Evolutionary conservation across 2,797 vertebrate genomes (phyloP).

Genomic region (Lacerta bilineata): DNA sequence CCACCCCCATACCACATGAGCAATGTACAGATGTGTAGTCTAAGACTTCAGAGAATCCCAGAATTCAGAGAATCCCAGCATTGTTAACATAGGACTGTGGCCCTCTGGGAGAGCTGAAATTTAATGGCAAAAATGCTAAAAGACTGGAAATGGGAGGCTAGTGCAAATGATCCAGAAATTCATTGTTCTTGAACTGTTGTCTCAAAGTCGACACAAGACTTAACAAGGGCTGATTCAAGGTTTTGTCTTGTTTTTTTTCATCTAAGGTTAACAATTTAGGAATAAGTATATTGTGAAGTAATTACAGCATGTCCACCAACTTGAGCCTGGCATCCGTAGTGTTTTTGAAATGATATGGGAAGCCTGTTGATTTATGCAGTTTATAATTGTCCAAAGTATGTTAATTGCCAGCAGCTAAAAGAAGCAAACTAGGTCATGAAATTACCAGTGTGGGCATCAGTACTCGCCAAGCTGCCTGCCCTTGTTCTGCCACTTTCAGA

Average conservation of each 20-base stretch:
- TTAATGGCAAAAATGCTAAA: constrained; percentile 1
- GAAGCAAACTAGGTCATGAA: constrained; percentile 39
- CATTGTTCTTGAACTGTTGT: constrained; percentile 9
- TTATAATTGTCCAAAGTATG: constrained; percentile 41
- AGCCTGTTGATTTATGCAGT: constrained; percentile 28
- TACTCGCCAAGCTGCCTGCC: neutral
- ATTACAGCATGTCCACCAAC: neutral
- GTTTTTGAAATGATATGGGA: constrained; percentile 29
- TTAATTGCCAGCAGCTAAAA: constrained; percentile 30
- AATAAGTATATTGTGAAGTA: constrained; percentile 23
- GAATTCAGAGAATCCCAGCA: neutral
- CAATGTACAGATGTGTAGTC: neutral
- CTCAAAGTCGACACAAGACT: neutral
- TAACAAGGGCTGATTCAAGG: constrained; percentile 6
- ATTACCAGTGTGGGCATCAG: constrained; percentile 21
- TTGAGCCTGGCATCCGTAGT: neutral
- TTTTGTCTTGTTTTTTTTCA: neutral
- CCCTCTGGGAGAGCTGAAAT: neutral
- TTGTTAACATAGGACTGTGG: neutral
- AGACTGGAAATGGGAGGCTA: neutral
- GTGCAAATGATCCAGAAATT: neutral
- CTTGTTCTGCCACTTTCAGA: neutral
- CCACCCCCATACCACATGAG: no score
- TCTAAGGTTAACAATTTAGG: neutral
- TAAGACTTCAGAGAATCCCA: neutral